Evolutionary conservation across 1,140 invertebrate species (phyloP).

Genomic region (Heliconius eleuchia): DNA sequence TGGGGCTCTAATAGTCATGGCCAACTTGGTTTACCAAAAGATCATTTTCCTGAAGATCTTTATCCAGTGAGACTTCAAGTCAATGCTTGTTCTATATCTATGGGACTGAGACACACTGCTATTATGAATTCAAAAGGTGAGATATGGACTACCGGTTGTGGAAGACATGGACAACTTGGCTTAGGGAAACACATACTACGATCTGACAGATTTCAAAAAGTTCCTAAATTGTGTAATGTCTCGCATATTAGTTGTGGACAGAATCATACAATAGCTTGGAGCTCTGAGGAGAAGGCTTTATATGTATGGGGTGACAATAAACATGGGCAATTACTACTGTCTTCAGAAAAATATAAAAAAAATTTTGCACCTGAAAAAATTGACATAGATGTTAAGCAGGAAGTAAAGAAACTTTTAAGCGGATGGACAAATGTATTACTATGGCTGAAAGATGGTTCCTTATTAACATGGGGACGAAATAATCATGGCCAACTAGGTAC

Average conservation of each 20-base stretch:
- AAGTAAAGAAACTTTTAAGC: slow-evolving; percentile 81
- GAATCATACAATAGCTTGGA: slow-evolving; percentile 86
- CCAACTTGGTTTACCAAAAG: slow-evolving; percentile 85
- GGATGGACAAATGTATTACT: slow-evolving; percentile 89
- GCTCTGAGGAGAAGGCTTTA: slow-evolving; percentile 81
- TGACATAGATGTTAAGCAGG: slow-evolving; percentile 77
- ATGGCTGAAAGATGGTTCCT: slow-evolving; percentile 82
- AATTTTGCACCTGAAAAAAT: slow-evolving; percentile 77
- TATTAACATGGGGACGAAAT: slow-evolving; percentile 90
- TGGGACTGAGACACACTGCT: slow-evolving; percentile 86
- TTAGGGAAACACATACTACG: slow-evolving; percentile 72
- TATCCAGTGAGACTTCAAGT: slow-evolving; percentile 72
- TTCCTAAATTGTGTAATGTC: slow-evolving; percentile 81
- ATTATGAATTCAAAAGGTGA: slow-evolving; percentile 84
- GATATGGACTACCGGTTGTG: slow-evolving; percentile 84
- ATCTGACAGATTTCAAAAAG: slow-evolving; percentile 81
- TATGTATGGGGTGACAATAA: slow-evolving; percentile 89
- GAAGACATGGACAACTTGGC: slow-evolving; percentile 85
- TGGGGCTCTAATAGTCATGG: slow-evolving; percentile 90
- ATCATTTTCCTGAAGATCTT: slow-evolving; percentile 66
- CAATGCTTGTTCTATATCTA: slow-evolving; percentile 71
- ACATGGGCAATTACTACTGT: slow-evolving; percentile 85
- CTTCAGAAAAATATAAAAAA: slow-evolving; percentile 67
- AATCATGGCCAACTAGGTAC: slow-evolving; percentile 88
- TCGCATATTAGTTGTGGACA: slow-evolving; percentile 86